Base-by-base conservation (phyloP, 2,888 invertebrate species). In the Lithophane ornitopus region DNA sequence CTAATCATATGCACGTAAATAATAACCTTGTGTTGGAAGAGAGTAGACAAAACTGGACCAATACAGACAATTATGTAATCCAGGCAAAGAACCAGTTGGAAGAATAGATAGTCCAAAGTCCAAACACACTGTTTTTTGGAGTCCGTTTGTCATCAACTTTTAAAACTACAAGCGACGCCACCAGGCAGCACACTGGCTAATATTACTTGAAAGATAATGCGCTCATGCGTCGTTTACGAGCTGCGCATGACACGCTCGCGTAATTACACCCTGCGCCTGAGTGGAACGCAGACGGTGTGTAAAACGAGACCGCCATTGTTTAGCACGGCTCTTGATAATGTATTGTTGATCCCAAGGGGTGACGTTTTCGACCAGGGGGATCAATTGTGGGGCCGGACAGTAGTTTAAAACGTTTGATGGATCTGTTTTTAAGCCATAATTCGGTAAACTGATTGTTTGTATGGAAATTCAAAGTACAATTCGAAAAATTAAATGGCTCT, bases 221-320 rank as follows among this genome's bases (percentile, higher is more conserved):
- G 77, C 76, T 82, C 86, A 86, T 84, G 87, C 84, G 75, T 89
- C 82, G 82, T 87, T 87, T 86, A 85, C 85, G 80, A 84, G 81
- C 85, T 78, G 80, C 80, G 87, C 86, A 86, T 85, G 85, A 87
- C 89, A 88, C 80, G 89, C 89, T 85, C 82, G 83, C 78, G 84
- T 90, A 90, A 90, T 89, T 89, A 89, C 87, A 80, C 82, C 81
- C 81, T 87, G 88, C 88, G 89, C 86, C 74, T 73, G 90, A 87
- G 86, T 87, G 81, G 87, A 85, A 85, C 77, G 66, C 83, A 77
- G 80, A 65, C 81, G 84, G 85, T 85, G 83, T 80, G 84, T 82
- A 66, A 84, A 87, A 72, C 66, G 77, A 87, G 78, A 67, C 72
- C 70, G 70, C 78, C 69, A 85, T 85, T 85, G 87, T 85, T 87